Conservation (phyloP, 2,888 invertebrate species). For the Leptinotarsa rubiginosa region DNA sequence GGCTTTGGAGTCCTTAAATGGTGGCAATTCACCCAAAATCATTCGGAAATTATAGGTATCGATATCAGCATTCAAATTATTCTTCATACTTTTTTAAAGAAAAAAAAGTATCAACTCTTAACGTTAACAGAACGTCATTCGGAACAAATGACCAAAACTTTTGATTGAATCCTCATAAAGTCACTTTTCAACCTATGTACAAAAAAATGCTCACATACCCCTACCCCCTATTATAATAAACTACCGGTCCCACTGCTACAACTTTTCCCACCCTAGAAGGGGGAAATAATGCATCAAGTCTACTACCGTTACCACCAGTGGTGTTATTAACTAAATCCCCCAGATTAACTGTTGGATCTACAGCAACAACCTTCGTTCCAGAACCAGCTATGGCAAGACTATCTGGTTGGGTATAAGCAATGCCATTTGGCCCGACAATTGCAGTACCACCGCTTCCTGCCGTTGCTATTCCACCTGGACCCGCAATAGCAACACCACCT, state of each 20-base stretch:
- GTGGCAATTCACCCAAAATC: too few species aligned
- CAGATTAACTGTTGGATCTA: constrained; percentile 74
- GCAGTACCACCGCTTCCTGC: constrained; percentile 84
- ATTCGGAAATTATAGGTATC: too few species aligned
- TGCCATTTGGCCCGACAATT: constrained; percentile 82
- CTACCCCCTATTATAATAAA: constrained; percentile 71
- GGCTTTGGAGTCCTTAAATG: too few species aligned
- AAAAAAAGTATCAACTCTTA: neutral
- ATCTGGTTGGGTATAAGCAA: constrained; percentile 80
- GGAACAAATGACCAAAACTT: constrained; percentile 32
- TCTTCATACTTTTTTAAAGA: neutral
- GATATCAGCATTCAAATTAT: too few species aligned
- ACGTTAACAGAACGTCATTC: neutral
- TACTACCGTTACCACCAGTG: constrained; percentile 56
- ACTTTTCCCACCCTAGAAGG: constrained; percentile 74
- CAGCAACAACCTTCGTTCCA: constrained; percentile 77
- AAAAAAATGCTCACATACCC: neutral
- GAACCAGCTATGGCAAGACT: constrained; percentile 83
- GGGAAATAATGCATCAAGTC: constrained; percentile 45
- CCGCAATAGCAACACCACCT: constrained; percentile 84
- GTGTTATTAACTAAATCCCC: constrained; percentile 66
- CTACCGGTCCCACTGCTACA: constrained; percentile 80
- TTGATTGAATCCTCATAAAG: constrained; percentile 44
- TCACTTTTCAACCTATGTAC: constrained; percentile 40
- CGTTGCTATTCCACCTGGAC: constrained; percentile 85